phyloP scores from a whole-genome alignment of 2,797 vertebrate species.

The Spinibarbus caldwelli region DNA sequence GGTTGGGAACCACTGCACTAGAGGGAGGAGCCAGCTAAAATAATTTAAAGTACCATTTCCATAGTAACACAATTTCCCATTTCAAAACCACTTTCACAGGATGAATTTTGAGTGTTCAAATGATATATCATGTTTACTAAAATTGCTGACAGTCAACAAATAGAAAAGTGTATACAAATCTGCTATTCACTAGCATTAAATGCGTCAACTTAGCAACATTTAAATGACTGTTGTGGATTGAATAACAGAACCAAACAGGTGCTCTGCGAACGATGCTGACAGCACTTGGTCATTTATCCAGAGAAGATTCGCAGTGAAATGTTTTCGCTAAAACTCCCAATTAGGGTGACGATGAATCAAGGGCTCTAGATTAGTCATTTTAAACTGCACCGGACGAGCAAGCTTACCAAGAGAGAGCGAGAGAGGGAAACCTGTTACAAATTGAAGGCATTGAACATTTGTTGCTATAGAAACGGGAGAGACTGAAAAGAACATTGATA shows the following conservation, averaged over 20 bases:
- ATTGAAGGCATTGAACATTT: slow-evolving; percentile 46
- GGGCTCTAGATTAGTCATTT: slow-evolving; percentile 29
- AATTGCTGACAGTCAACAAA: neutral
- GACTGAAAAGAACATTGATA: slow-evolving; percentile 49
- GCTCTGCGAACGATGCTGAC: slow-evolving; percentile 9
- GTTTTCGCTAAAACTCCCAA: neutral
- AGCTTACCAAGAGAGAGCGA: neutral
- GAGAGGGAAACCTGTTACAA: slow-evolving; percentile 36
- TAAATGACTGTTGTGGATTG: slow-evolving; percentile 5
- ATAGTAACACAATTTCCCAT: too few species aligned
- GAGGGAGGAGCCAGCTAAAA: too few species aligned
- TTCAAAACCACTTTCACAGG: neutral
- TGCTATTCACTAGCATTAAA: neutral
- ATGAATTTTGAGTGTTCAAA: neutral
- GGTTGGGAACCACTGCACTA: too few species aligned
- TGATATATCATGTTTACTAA: neutral
- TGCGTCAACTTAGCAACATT: neutral
- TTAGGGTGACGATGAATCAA: slow-evolving; percentile 20
- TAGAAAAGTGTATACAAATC: neutral
- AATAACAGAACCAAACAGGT: neutral
- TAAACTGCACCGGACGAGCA: neutral
- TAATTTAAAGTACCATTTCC: too few species aligned
- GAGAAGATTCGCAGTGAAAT: neutral
- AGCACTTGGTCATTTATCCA: slow-evolving; percentile 21
- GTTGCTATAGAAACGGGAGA: slow-evolving; percentile 59